Evolutionary conservation across 2,113 vertebrate genomes (phyloP).

Genomic region (Pteropus alecto): DNA sequence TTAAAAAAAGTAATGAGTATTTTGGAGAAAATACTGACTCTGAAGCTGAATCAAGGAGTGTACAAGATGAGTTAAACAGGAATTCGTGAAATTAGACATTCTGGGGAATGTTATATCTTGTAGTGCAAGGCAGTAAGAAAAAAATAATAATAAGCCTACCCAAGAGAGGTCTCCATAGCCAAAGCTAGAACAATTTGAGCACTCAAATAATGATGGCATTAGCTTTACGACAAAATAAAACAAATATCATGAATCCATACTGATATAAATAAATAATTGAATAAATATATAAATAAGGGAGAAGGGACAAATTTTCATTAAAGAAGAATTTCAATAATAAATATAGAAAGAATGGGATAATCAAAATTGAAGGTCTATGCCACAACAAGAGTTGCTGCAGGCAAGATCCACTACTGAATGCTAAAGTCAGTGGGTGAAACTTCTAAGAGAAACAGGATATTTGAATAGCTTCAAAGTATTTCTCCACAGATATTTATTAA

Average conservation of each 20-base stretch:
- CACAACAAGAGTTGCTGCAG: neutral
- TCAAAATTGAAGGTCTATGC: neutral
- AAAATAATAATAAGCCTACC: neutral
- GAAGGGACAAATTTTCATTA: neutral
- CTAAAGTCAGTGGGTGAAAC: neutral
- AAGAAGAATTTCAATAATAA: neutral
- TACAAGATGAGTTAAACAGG: neutral
- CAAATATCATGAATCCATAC: neutral
- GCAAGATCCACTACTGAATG: neutral
- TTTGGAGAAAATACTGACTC: neutral
- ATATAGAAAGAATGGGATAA: neutral
- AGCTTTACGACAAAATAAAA: neutral
- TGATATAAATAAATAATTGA: neutral
- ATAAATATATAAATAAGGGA: neutral
- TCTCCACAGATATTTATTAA: neutral
- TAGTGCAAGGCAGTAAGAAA: neutral
- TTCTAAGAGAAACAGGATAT: neutral
- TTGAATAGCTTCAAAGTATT: neutral
- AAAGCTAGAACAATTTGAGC: neutral
- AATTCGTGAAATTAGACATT: neutral
- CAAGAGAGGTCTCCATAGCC: neutral
- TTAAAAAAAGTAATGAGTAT: neutral
- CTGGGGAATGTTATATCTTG: neutral
- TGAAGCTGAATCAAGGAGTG: neutral
- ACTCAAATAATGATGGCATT: neutral